Evolutionary conservation across 2,797 vertebrate species (phyloP).

Genomic region (Sebastiscus albofasciatus): DNA sequence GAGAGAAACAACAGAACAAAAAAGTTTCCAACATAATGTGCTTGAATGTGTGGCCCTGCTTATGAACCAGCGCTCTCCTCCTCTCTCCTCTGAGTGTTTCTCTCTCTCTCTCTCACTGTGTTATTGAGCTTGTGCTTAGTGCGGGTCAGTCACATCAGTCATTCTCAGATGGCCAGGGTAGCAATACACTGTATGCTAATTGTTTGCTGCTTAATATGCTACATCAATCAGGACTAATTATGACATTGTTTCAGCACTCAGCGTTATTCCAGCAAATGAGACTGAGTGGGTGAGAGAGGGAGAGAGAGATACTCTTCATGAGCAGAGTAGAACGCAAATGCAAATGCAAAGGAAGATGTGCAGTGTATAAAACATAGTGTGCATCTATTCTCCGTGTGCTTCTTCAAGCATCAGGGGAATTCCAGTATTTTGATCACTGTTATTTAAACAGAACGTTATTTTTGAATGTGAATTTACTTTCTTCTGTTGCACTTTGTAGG

Average conservation of each 20-base stretch:
- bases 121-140: constrained; percentile 46
- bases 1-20: constrained; percentile 61
- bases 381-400: background rate
- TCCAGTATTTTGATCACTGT: background rate
- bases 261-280: constrained; percentile 64
- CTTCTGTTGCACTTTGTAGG: background rate
- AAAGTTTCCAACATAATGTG: constrained; percentile 64
- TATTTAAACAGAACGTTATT: constrained; percentile 13
- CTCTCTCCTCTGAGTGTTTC: background rate
- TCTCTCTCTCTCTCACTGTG: background rate
- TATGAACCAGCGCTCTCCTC: background rate
- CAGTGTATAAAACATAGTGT: background rate
- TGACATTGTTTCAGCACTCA: constrained; percentile 75
- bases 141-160: constrained; percentile 70
- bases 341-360: constrained; percentile 17
- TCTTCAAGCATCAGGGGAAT: constrained; percentile 1
- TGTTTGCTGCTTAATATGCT: constrained; percentile 88
- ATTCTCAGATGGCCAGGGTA: constrained; percentile 72
- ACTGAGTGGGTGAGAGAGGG: constrained; percentile 27
- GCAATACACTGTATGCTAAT: constrained; percentile 84
- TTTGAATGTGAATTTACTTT: background rate
- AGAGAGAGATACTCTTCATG: constrained; percentile 28
- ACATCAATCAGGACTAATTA: constrained; percentile 96
- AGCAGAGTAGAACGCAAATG: constrained; percentile 28
- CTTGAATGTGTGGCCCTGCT: constrained; percentile 15